phyloP scores from a whole-genome alignment of 2,113 vertebrate species.

The Benitochromis conjunctus region DNA sequence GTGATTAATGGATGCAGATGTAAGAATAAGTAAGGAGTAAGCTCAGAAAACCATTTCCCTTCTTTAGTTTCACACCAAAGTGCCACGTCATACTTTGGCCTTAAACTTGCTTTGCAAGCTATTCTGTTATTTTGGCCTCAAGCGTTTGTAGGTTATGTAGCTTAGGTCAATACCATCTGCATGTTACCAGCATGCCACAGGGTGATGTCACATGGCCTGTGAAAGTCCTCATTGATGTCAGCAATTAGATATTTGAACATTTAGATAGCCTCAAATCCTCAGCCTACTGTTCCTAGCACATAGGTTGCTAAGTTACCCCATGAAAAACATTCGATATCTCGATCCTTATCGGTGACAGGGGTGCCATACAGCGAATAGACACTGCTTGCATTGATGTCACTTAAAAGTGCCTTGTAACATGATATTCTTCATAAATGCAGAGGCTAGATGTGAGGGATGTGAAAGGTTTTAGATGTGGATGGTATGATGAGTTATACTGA shows the following conservation, averaged over 20 bases:
- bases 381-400: background rate
- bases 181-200: slow-evolving; percentile 26
- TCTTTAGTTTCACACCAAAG: background rate
- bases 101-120: background rate
- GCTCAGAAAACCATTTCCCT: background rate
- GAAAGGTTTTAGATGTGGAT: background rate
- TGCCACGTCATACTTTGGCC: slow-evolving; percentile 18
- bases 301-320: slow-evolving; percentile 40
- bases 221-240: slow-evolving; percentile 63
- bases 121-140: slow-evolving; percentile 54
- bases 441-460: background rate
- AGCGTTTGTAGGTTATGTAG: slow-evolving; percentile 49
- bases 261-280: slow-evolving; percentile 11
- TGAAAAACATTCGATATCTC: slow-evolving; percentile 46
- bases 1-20: background rate
- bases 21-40: background rate
- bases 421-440: background rate
- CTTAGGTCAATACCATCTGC: slow-evolving; percentile 47
- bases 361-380: background rate
- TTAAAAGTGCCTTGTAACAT: background rate
- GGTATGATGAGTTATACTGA: background rate
- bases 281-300: background rate
- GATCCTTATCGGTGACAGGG: slow-evolving; percentile 40
- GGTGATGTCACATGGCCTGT: slow-evolving; percentile 62
- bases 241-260: slow-evolving; percentile 29